Conservation (phyloP, 2,113 vertebrate genomes). For the Melanotaenia duboulayi region DNA sequence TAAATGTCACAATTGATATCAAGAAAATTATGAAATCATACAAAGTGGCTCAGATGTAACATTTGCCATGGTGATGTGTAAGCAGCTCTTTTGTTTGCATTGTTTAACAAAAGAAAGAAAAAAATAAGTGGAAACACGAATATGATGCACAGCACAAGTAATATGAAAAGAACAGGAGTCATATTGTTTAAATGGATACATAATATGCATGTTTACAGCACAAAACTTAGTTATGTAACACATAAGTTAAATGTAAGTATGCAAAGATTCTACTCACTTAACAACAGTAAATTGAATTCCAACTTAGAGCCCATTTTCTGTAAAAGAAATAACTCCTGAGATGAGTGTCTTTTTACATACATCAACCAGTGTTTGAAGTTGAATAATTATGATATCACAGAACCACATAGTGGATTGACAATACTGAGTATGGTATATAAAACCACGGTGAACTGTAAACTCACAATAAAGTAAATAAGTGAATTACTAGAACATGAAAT, state of each 20-base stretch:
- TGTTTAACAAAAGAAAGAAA: conserved; percentile 32
- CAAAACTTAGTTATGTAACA: conserved; percentile 56
- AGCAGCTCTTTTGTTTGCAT: conserved; percentile 55
- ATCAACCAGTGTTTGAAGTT: conserved; percentile 24
- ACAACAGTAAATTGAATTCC: conserved; percentile 46
- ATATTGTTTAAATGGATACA: conserved; percentile 33
- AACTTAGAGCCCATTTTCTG: conserved; percentile 28
- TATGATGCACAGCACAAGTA: conserved; percentile 48
- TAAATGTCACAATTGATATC: conserved; percentile 49
- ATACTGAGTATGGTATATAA: conserved; percentile 6
- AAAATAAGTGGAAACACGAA: conserved; percentile 48
- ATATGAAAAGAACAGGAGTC: conserved; percentile 32
- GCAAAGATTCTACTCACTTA: conserved; percentile 36
- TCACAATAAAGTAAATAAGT: background rate
- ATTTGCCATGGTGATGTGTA: conserved; percentile 40
- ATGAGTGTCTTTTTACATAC: conserved; percentile 45
- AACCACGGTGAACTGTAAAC: conserved; percentile 4
- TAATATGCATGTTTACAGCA: conserved; percentile 59
- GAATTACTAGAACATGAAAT: background rate
- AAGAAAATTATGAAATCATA: conserved; percentile 38
- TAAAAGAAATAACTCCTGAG: conserved; percentile 65
- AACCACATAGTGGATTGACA: conserved; percentile 36
- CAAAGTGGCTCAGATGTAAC: conserved; percentile 18
- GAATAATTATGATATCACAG: conserved; percentile 40
- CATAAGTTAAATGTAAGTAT: conserved; percentile 44